Conservation (phyloP, 2,888 invertebrate species). For the Brachyopa scutellaris region DNA sequence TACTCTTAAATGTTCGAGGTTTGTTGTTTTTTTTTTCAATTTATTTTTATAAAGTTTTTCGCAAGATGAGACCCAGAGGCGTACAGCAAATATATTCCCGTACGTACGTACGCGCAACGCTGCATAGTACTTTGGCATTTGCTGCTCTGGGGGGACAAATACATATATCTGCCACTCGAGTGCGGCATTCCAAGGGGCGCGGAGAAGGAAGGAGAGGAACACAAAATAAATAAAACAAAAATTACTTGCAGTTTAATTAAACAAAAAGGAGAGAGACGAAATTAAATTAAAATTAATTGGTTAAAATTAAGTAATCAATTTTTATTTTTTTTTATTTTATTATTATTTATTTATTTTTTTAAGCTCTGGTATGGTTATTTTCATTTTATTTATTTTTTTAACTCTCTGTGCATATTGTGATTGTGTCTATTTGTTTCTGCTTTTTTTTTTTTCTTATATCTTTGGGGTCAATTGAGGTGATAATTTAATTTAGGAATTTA, state of each 20-base stretch:
- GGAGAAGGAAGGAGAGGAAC: neutral
- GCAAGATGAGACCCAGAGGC: constrained; percentile 64
- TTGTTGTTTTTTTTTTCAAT: constrained; percentile 25
- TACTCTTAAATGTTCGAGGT: constrained; percentile 34
- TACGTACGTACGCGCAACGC: constrained; percentile 16
- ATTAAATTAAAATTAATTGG: constrained; percentile 57
- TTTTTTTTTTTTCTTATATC: constrained; percentile 27
- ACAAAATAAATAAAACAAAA: constrained; percentile 14
- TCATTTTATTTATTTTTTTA: neutral
- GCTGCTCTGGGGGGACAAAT: constrained; percentile 31
- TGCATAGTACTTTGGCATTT: constrained; percentile 67
- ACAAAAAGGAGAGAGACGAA: constrained; percentile 37
- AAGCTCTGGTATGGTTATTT: no score
- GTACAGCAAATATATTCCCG: constrained; percentile 49
- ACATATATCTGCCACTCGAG: constrained; percentile 45
- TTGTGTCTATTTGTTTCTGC: constrained; percentile 16
- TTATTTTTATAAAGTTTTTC: constrained; percentile 49
- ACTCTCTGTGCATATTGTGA: neutral
- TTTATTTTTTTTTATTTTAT: neutral
- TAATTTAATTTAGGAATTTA: constrained; percentile 54
- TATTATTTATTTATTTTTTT: neutral
- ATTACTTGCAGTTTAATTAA: constrained; percentile 52
- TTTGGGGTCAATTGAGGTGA: constrained; percentile 46
- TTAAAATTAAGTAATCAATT: constrained; percentile 55
- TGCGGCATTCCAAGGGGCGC: constrained; percentile 2